These are phyloP conservation scores for Clarias fuscus DNA, from an alignment of 2,797 vertebrate genomes.

Conservation along the genomic window DNA sequence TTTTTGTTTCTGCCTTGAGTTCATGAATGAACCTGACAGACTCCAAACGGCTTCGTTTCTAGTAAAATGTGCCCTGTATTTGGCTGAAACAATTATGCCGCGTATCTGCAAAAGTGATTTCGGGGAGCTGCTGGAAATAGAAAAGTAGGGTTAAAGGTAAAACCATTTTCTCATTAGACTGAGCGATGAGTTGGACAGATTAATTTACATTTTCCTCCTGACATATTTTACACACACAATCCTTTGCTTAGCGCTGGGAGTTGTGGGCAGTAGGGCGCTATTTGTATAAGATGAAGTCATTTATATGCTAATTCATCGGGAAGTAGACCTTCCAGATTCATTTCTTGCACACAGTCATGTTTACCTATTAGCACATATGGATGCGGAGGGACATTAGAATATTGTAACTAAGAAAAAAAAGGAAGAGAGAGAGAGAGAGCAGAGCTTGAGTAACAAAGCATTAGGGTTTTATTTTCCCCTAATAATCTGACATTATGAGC, in stretches of 20 bases:
- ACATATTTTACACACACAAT: conserved; percentile 83
- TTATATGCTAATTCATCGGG: conserved; percentile 98
- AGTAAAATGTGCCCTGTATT: conserved; percentile 47
- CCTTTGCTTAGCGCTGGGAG: conserved; percentile 82
- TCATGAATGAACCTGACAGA: conserved; percentile 31
- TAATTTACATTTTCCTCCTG: conserved; percentile 81
- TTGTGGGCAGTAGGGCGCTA: conserved; percentile 92
- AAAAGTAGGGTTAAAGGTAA: conserved; percentile 59
- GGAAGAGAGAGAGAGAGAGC: conserved; percentile 5
- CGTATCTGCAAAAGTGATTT: conserved; percentile 65
- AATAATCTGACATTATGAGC: conserved; percentile 73
- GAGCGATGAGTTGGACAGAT: conserved; percentile 82
- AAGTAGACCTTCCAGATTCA: conserved; percentile 91
- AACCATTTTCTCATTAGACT: conserved; percentile 73
- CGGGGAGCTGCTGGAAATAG: conserved; percentile 68
- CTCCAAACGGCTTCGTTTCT: conserved; percentile 34
- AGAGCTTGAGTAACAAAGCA: conserved; percentile 69
- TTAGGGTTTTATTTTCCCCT: conserved; percentile 75
- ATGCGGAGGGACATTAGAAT: conserved; percentile 78
- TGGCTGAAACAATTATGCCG: conserved; percentile 74
- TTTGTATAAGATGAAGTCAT: conserved; percentile 97
- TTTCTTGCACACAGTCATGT: conserved; percentile 92
- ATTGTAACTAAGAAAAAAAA: conserved; percentile 62
- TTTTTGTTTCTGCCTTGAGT: conserved; percentile 40
- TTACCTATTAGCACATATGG: conserved; percentile 87